A percentile compares a stretch with the other conserved stretches of the same genome.
Evolutionary conservation across 2,797 vertebrate genomes (phyloP).

Genomic region (Orestias chungarensis): DNA sequence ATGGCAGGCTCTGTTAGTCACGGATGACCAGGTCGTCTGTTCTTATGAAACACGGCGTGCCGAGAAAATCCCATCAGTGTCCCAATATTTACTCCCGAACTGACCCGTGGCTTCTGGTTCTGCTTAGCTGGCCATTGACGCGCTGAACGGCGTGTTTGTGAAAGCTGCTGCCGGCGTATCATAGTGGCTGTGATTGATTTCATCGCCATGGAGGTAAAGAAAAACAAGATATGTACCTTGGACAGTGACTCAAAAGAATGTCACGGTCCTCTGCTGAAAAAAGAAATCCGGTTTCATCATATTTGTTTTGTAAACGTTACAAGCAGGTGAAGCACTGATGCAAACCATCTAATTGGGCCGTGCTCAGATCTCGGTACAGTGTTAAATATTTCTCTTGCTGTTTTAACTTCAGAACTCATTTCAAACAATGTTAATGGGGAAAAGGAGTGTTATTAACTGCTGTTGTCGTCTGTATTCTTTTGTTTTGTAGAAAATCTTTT

Average conservation of each 20-base stretch:
- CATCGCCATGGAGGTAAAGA: background rate
- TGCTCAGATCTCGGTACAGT: background rate
- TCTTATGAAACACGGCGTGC: conserved; percentile 43
- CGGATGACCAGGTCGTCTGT: conserved; percentile 41
- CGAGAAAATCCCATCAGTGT: conserved; percentile 40
- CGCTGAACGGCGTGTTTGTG: conserved; percentile 42
- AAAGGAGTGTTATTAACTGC: conserved; percentile 16
- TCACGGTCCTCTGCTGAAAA: background rate
- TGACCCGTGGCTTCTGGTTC: conserved; percentile 48
- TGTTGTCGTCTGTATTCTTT: conserved; percentile 28
- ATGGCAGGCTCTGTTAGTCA: conserved; percentile 45
- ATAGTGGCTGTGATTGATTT: conserved; percentile 6
- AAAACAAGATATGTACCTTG: background rate
- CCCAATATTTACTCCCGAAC: conserved; percentile 56
- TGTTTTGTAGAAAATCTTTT: conserved; percentile 38
- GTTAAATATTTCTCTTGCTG: conserved; percentile 16
- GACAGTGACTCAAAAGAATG: background rate
- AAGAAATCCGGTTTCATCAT: background rate
- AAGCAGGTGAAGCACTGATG: conserved; percentile 3
- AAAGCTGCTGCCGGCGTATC: conserved; percentile 22
- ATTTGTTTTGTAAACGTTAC: background rate
- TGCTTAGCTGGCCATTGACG: conserved; percentile 44
- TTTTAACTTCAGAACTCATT: conserved; percentile 17
- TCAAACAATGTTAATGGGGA: background rate
- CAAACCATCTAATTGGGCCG: background rate